phyloP scores from a whole-genome alignment of 2,113 vertebrate species.

The Xenus cinereus region DNA sequence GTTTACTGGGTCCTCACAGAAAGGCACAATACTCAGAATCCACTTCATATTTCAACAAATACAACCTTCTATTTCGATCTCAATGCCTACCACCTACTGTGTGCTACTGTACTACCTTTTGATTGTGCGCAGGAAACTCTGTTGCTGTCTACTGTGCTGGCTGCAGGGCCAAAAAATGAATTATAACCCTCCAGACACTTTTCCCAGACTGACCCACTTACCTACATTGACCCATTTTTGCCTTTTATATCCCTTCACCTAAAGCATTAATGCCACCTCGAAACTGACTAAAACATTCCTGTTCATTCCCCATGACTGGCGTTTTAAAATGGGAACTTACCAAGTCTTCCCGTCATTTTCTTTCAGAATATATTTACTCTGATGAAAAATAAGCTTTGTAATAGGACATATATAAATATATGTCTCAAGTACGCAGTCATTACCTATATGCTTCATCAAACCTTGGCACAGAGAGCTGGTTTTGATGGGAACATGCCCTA shows the following conservation, averaged over 20 bases:
- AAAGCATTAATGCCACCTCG: background rate
- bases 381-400: background rate
- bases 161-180: background rate
- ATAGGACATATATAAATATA: background rate
- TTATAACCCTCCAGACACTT: background rate
- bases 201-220: background rate
- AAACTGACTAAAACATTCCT: background rate
- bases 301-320: background rate
- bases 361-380: background rate
- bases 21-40: background rate
- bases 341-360: background rate
- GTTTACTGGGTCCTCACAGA: background rate
- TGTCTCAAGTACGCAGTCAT: background rate
- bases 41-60: background rate
- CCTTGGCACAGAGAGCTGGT: background rate
- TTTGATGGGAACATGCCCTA: background rate
- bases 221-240: background rate
- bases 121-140: background rate
- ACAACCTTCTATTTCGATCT: fast-evolving
- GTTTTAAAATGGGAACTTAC: background rate
- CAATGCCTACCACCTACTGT: fast-evolving
- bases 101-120: fast-evolving
- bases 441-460: background rate
- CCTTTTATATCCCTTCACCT: background rate
- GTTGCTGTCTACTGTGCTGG: background rate